Conservation (phyloP, 2,888 invertebrate species). For the Drosophila lutescens region DNA sequence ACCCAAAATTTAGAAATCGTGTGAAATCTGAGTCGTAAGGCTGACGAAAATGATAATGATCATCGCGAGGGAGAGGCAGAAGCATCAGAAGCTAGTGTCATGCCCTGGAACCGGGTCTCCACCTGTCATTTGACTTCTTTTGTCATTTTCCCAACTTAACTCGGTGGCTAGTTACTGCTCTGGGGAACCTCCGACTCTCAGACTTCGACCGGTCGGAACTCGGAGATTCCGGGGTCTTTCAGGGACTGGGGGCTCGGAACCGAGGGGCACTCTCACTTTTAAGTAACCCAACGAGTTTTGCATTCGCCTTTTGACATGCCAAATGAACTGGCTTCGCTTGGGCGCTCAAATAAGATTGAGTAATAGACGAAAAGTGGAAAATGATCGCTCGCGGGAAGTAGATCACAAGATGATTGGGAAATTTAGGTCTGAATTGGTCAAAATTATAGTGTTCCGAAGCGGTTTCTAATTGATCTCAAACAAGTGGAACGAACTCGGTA, state of each 20-base stretch:
- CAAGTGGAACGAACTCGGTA: constrained; percentile 4
- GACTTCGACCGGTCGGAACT: constrained; percentile 3
- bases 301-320: constrained; percentile 49
- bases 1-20: constrained; percentile 70
- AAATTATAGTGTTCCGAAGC: constrained; percentile 5
- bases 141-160: constrained; percentile 8
- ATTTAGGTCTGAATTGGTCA: constrained; percentile 5
- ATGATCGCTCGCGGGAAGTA: constrained; percentile 17
- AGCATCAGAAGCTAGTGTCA: constrained; percentile 67
- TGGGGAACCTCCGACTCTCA: neutral
- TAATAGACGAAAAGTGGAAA: constrained; percentile 43
- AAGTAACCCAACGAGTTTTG: constrained; percentile 52
- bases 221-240: neutral
- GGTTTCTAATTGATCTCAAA: constrained; percentile 12
- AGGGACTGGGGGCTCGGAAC: constrained; percentile 7
- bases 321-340: constrained; percentile 42
- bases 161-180: constrained; percentile 30
- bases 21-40: constrained; percentile 49
- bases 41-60: constrained; percentile 5
- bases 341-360: constrained; percentile 20
- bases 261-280: constrained; percentile 68
- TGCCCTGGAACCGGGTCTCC: constrained; percentile 45
- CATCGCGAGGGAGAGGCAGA: neutral
- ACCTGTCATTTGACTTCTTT: constrained; percentile 55
- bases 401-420: constrained; percentile 38